Conservation (phyloP, 2,888 invertebrate genomes). For the Amiota mariae region DNA sequence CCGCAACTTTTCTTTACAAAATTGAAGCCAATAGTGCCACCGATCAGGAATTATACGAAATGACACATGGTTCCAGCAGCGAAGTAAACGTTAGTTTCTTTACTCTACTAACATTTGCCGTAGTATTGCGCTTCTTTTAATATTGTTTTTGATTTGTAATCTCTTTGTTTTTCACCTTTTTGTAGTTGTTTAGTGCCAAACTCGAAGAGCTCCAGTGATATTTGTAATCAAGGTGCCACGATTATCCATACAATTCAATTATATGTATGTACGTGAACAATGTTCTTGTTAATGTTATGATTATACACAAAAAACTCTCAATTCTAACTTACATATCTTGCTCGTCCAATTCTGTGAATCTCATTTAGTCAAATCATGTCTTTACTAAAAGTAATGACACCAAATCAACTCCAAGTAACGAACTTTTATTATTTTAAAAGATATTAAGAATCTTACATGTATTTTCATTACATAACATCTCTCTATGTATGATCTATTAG, state of each 20-base stretch:
- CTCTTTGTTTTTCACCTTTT: slow-evolving; percentile 41
- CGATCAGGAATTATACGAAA: slow-evolving; percentile 61
- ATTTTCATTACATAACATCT: background rate
- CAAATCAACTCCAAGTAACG: background rate
- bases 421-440: too few species aligned
- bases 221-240: slow-evolving; percentile 34
- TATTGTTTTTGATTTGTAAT: slow-evolving; percentile 48
- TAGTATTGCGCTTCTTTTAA: slow-evolving; percentile 40
- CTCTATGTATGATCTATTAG: background rate
- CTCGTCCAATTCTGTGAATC: slow-evolving; percentile 8
- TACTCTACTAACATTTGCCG: slow-evolving; percentile 47
- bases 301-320: too few species aligned
- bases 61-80: slow-evolving; percentile 62
- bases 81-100: slow-evolving; percentile 59
- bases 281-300: too few species aligned
- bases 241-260: background rate
- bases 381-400: too few species aligned
- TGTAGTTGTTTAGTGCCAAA: slow-evolving; percentile 59
- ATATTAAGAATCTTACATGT: background rate
- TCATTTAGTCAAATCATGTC: slow-evolving; percentile 12
- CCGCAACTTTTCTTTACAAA: slow-evolving; percentile 79
- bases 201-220: slow-evolving; percentile 56
- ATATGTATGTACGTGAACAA: too few species aligned
- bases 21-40: slow-evolving; percentile 55
- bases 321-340: too few species aligned